Percentiles rank a stretch among this genome's conserved stretches.
Conservation (phyloP, 2,888 invertebrate genomes). For the Lingula anatina region DNA sequence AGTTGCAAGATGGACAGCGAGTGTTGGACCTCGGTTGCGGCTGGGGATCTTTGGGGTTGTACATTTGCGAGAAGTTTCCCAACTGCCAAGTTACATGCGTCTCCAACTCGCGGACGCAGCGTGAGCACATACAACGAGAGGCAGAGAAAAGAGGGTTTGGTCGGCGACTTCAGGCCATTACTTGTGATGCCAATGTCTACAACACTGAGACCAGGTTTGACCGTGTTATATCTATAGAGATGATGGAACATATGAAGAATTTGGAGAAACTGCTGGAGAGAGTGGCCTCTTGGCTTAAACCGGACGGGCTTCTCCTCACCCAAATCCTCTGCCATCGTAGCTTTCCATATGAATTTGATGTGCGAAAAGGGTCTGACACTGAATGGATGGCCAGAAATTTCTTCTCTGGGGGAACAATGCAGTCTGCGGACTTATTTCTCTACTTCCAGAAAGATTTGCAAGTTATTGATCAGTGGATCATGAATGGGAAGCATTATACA, state of each 20-base stretch:
- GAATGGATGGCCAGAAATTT: conserved; percentile 47
- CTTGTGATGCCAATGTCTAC: conserved; percentile 33
- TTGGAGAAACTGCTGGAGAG: conserved; percentile 30
- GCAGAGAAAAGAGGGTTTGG: conserved; percentile 20
- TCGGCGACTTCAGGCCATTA: conserved; percentile 26
- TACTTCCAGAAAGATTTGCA: conserved; percentile 36
- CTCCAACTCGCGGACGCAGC: conserved; percentile 39
- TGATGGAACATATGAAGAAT: conserved; percentile 48
- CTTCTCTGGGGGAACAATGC: conserved; percentile 43
- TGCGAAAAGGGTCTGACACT: conserved; percentile 33
- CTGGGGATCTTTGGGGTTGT: conserved; percentile 38
- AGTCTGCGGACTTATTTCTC: conserved; percentile 33
- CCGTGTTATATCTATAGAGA: conserved; percentile 38
- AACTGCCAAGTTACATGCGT: conserved; percentile 36
- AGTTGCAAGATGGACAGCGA: conserved; percentile 31
- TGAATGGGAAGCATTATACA: conserved; percentile 31
- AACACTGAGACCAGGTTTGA: conserved; percentile 30
- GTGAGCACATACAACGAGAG: conserved; percentile 23
- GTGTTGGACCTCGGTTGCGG: conserved; percentile 41
- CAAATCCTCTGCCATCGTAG: conserved; percentile 34
- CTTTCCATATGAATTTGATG: conserved; percentile 35
- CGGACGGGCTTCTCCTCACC: conserved; percentile 31
- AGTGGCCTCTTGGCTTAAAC: conserved; percentile 37
- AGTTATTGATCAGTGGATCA: conserved; percentile 31
- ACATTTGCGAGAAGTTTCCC: conserved; percentile 33